phyloP scores from a whole-genome alignment of 2,888 invertebrate species.

The Slavum lentiscoides region DNA sequence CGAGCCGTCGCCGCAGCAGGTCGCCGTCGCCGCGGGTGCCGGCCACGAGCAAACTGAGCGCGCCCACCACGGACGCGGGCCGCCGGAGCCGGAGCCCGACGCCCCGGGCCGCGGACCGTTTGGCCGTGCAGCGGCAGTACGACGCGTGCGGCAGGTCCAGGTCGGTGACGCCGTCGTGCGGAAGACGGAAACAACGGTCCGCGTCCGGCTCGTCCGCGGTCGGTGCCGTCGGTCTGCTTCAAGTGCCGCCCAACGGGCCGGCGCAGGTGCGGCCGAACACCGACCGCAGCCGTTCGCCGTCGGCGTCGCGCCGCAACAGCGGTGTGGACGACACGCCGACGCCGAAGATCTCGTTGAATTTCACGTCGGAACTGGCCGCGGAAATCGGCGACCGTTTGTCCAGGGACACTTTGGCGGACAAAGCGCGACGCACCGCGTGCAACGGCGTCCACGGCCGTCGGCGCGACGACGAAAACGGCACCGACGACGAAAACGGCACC shows the following conservation, averaged over 20 bases:
- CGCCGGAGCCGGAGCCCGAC: slow-evolving; percentile 58
- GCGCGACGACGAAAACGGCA: background rate
- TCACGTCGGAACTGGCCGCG: slow-evolving; percentile 37
- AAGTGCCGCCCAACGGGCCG: slow-evolving; percentile 10
- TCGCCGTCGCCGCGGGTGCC: slow-evolving; percentile 58
- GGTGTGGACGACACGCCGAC: slow-evolving; percentile 58
- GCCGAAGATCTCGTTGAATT: slow-evolving; percentile 57
- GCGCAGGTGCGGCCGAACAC: background rate
- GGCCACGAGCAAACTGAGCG: slow-evolving; percentile 60
- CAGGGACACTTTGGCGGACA: slow-evolving; percentile 32
- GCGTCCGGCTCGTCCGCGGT: slow-evolving; percentile 25
- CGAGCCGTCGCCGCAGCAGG: slow-evolving; percentile 54
- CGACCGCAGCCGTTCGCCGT: slow-evolving; percentile 53
- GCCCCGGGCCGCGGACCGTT: slow-evolving; percentile 56
- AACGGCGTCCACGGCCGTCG: background rate
- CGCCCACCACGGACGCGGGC: slow-evolving; percentile 40
- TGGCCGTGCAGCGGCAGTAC: background rate
- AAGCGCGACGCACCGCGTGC: background rate
- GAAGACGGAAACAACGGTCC: slow-evolving; percentile 35
- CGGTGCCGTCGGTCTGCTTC: background rate
- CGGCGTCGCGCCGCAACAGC: slow-evolving; percentile 39
- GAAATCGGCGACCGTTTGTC: slow-evolving; percentile 26
- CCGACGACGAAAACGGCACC: background rate
- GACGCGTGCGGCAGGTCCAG: slow-evolving; percentile 42
- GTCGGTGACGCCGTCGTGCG: slow-evolving; percentile 50